Percentiles rank a stretch among this genome's conserved stretches.
Conservation (phyloP, 2,888 invertebrate genomes). For the Epinotia demarniana region DNA sequence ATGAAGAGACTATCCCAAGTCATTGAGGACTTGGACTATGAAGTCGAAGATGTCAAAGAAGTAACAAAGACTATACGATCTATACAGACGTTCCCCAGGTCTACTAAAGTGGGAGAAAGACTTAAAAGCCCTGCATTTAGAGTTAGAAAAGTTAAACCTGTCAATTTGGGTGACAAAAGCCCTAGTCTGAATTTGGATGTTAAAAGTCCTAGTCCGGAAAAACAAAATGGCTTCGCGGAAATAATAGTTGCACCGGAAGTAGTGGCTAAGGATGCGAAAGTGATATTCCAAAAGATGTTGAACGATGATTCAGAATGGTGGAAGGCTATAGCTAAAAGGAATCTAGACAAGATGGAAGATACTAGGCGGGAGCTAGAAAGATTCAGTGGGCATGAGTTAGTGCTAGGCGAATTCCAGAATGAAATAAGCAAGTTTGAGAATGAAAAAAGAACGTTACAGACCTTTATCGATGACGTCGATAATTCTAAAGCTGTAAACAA, state of each 20-base stretch:
- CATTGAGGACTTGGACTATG: conserved; percentile 73
- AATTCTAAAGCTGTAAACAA: conserved; percentile 71
- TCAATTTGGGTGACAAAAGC: conserved; percentile 54
- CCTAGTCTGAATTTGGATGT: conserved; percentile 1
- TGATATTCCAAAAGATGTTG: conserved; percentile 77
- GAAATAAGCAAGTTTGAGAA: conserved; percentile 70
- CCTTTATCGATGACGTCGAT: conserved; percentile 77
- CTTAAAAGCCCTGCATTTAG: conserved; percentile 73
- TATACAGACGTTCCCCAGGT: conserved; percentile 42
- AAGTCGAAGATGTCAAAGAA: conserved; percentile 59
- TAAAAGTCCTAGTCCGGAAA: conserved; percentile 56
- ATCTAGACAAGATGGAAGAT: conserved; percentile 79
- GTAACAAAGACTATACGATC: conserved; percentile 56
- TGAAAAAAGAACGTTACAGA: conserved; percentile 71
- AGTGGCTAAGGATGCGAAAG: conserved; percentile 58
- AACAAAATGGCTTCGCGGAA: conserved; percentile 63
- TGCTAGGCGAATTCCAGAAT: conserved; percentile 71
- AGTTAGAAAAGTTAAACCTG: conserved; percentile 73
- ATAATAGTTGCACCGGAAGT: conserved; percentile 61
- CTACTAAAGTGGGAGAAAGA: conserved; percentile 42
- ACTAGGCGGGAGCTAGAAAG: conserved; percentile 75
- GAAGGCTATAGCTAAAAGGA: conserved; percentile 77
- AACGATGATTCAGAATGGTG: conserved; percentile 80
- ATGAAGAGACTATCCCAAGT: conserved; percentile 78
- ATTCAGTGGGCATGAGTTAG: conserved; percentile 77